A percentile compares a stretch with the other conserved stretches of the same genome.
Evolutionary conservation across 2,113 vertebrate genomes (phyloP).

Genomic region (Cairina moschata): DNA sequence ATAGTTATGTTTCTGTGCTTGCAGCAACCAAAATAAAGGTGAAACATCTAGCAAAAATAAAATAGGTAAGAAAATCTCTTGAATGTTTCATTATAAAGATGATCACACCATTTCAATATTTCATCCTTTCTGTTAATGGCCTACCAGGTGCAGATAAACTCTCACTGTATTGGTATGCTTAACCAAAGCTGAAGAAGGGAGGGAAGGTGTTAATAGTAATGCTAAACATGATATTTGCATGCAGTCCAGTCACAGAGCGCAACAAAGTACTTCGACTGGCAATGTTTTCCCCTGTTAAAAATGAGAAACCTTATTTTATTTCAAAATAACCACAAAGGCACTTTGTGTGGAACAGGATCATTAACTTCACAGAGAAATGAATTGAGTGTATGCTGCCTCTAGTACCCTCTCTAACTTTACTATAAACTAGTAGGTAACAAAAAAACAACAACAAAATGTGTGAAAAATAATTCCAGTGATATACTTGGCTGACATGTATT

Average conservation of each 20-base stretch:
- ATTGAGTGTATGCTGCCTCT: neutral
- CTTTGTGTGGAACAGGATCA: neutral
- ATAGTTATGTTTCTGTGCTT: neutral
- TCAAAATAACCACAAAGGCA: neutral
- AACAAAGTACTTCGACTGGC: neutral
- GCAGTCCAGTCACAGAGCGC: neutral
- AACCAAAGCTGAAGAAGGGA: neutral
- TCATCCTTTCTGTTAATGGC: neutral
- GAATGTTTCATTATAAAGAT: neutral
- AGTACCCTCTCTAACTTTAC: neutral
- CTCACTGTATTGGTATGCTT: neutral
- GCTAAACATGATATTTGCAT: neutral
- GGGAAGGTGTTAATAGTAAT: neutral
- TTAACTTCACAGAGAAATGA: neutral
- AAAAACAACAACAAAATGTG: neutral
- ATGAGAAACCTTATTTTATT: neutral
- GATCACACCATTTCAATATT: neutral
- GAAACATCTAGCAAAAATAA: neutral
- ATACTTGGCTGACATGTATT: neutral
- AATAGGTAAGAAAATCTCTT: neutral
- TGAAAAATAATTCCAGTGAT: slow-evolving; percentile 21
- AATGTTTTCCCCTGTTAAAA: neutral
- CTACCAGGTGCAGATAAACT: neutral
- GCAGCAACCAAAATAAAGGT: neutral
- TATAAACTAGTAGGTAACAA: neutral